Evolutionary conservation across 2,797 vertebrate species (phyloP).

Genomic region (Pempheris klunzingeri): DNA sequence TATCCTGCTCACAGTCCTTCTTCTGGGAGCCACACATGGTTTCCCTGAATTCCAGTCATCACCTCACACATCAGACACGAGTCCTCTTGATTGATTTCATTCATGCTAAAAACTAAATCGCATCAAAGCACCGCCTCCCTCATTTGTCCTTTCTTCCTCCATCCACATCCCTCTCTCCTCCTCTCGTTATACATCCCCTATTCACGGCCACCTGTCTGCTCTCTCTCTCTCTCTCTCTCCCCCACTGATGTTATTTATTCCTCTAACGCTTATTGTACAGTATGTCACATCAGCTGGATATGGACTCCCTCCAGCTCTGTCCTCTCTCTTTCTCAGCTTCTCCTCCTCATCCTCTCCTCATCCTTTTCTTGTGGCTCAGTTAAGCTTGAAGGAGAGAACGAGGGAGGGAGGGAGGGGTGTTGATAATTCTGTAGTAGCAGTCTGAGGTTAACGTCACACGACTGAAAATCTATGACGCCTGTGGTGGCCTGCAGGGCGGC

Average conservation of each 20-base stretch:
- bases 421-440: slow-evolving; percentile 34
- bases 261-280: slow-evolving; percentile 30
- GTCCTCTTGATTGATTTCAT: slow-evolving; percentile 54
- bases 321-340: slow-evolving; percentile 5
- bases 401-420: not conserved
- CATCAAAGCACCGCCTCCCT: slow-evolving; percentile 41
- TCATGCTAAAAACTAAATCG: slow-evolving; percentile 44
- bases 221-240: slow-evolving; percentile 28
- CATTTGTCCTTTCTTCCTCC: slow-evolving; percentile 21
- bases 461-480: slow-evolving; percentile 72
- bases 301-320: slow-evolving; percentile 9
- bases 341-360: slow-evolving; percentile 8
- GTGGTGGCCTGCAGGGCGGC: slow-evolving; percentile 48
- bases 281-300: slow-evolving; percentile 32
- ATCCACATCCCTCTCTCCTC: slow-evolving; percentile 5
- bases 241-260: slow-evolving; percentile 36
- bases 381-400: slow-evolving; percentile 39
- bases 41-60: slow-evolving; percentile 58
- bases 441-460: slow-evolving; percentile 65
- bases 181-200: slow-evolving; percentile 27
- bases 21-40: slow-evolving; percentile 58
- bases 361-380: slow-evolving; percentile 35
- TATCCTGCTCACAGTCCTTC: slow-evolving; percentile 36
- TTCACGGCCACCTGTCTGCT: slow-evolving; percentile 30
- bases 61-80: slow-evolving; percentile 49